A percentile compares a stretch with the other conserved stretches of the same genome.
These are phyloP conservation scores for Anas platyrhynchos DNA, from an alignment of 2,113 vertebrate genomes.

Conservation along the genomic window DNA sequence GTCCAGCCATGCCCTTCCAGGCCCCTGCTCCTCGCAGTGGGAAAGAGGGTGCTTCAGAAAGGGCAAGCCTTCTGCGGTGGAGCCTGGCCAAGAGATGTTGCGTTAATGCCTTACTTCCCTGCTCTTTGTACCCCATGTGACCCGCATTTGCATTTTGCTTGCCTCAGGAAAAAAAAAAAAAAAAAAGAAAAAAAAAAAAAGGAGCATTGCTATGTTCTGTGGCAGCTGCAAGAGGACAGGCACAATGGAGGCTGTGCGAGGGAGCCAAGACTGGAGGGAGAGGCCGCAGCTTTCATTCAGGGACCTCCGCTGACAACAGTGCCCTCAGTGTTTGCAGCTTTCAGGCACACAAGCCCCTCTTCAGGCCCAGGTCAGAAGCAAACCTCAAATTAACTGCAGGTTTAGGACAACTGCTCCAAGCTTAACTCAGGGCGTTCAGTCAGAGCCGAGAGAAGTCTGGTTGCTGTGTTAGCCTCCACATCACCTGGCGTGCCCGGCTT, in stretches of 20 bases:
- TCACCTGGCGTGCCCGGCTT: neutral
- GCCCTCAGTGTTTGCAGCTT: neutral
- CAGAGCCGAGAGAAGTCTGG: neutral
- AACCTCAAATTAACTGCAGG: neutral
- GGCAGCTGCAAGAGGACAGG: constrained; percentile 4
- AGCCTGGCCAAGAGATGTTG: neutral
- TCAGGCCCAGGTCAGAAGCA: neutral
- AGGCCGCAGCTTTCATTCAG: neutral
- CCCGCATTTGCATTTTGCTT: constrained; percentile 8
- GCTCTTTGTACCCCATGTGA: neutral
- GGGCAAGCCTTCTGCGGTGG: neutral
- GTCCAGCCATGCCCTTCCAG: neutral
- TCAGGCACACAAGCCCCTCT: neutral
- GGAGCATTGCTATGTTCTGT: neutral
- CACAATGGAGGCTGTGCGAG: neutral
- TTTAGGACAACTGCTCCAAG: neutral
- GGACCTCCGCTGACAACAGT: neutral
- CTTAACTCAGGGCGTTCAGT: neutral
- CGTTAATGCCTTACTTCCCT: constrained; percentile 11
- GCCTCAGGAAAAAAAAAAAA: neutral
- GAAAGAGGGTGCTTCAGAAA: neutral
- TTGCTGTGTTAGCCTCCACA: neutral
- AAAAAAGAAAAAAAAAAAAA: neutral
- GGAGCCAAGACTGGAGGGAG: neutral
- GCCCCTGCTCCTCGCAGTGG: rapidly evolving